Conservation (phyloP, 1,140 invertebrate genomes). For the Drosophila oshimai region DNA sequence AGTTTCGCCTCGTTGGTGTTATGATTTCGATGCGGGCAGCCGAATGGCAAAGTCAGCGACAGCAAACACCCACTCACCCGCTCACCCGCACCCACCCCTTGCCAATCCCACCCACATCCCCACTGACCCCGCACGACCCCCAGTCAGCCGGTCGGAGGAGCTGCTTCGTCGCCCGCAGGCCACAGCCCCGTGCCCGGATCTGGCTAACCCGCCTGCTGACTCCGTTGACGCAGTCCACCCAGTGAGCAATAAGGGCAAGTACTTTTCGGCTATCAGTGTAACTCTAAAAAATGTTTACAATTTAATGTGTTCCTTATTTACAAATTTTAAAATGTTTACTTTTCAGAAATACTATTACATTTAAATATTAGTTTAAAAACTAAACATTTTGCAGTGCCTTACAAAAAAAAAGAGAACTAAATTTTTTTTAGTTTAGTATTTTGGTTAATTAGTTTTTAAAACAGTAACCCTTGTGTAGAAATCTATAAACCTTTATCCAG, state of each 20-base stretch:
- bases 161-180: constrained; percentile 59
- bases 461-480: no score
- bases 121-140: constrained; percentile 31
- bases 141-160: constrained; percentile 25
- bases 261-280: background rate
- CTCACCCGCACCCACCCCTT: background rate
- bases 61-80: constrained; percentile 30
- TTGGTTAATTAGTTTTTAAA: no score
- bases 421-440: no score
- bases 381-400: no score
- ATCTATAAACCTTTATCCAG: no score
- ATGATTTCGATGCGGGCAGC: constrained; percentile 78
- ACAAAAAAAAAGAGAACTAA: no score
- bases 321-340: no score
- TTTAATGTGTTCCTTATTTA: no score
- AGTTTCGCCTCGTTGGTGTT: constrained; percentile 80
- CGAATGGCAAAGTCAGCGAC: constrained; percentile 72
- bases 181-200: constrained; percentile 25
- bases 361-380: no score
- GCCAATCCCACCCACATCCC: constrained; percentile 20
- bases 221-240: constrained; percentile 65
- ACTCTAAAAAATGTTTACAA: background rate
- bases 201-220: constrained; percentile 66
- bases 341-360: no score
- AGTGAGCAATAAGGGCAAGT: constrained; percentile 22